Evolutionary conservation across 1,140 invertebrate genomes (phyloP), one percentile per base, ranked within the genome.

Genomic region (Hylaeus anthracinus): DNA sequence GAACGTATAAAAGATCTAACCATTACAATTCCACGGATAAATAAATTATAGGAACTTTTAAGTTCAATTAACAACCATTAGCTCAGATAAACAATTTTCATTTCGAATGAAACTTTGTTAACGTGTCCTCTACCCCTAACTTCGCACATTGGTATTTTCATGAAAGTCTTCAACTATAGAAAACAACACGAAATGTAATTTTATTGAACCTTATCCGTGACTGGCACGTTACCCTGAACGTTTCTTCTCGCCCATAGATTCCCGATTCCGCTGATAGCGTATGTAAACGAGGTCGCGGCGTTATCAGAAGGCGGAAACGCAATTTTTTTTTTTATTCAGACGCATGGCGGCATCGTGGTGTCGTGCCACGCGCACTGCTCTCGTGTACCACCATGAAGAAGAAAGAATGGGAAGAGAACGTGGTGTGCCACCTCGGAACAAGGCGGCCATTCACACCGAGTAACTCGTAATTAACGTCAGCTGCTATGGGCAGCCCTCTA

Each of bases 381-480:
- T 51, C 70, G 39, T 8, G 61, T 15, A 56, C 14, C 37, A 43
- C 3, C 55, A 41, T 2, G 5, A 64, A 69, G 51, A 56, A 64
- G 53, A 63, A 83, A 83, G 72, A 86, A 86, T 72, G 63, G 63
- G 63, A 82, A 82, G 81, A 77, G 72, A 71, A n/a, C 26, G 79
- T 48, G 73, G 72, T 78, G 85, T 83, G 56, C 85, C 85, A 87
- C 85, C 85, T 87, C 84, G 64, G 77, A 86, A 87, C 85, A 87
- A 87, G 85, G 85, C 84, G 85, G 85, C 85, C 81, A 87, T 87
- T 87, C 85, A 87, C 84, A 81, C 81, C 64, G 73, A 69, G 84
- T 81, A 63, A 65, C 84, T 76, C 60, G 65, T 87, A 86, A 87
- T 87, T 87, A 87, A 86, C 81, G 84, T 87, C 85, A 87, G 85